A percentile compares a stretch with the other conserved stretches of the same genome.
Conservation (phyloP, 1,140 invertebrate genomes). For the Octopus sinensis region DNA sequence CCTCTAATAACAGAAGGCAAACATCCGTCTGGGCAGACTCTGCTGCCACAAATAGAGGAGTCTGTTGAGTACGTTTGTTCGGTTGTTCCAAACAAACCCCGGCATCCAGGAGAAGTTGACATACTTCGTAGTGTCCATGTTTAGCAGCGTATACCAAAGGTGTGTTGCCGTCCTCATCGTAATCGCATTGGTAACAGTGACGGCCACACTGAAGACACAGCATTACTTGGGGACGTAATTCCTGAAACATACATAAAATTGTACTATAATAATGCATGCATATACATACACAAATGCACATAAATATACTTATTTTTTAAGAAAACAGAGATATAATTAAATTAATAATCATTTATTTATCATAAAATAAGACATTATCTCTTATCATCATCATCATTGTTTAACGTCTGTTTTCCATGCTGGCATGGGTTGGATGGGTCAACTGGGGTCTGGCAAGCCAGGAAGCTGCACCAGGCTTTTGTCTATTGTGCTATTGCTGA, state of each 20-base stretch:
- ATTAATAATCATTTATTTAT: too few relatives aligned
- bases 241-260: background rate
- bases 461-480: too few relatives aligned
- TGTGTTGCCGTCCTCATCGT: slow-evolving; percentile 38
- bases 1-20: slow-evolving; percentile 27
- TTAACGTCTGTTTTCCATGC: too few relatives aligned
- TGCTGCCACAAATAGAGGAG: slow-evolving; percentile 35
- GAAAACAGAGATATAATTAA: too few relatives aligned
- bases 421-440: too few relatives aligned
- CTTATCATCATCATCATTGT: too few relatives aligned
- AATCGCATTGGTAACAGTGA: slow-evolving; percentile 15
- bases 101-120: slow-evolving; percentile 28
- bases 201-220: background rate
- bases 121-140: slow-evolving; percentile 29
- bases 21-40: slow-evolving; percentile 28
- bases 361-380: too few relatives aligned
- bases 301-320: too few relatives aligned
- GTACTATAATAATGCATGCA: background rate
- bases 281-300: background rate
- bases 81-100: slow-evolving; percentile 36
- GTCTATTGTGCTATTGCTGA: too few relatives aligned
- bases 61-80: slow-evolving; percentile 31
- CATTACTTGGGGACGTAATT: background rate
- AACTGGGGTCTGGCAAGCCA: too few relatives aligned
- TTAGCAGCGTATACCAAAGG: slow-evolving; percentile 35